These are phyloP conservation scores for Eilema caniola DNA, from an alignment of 2,888 invertebrate genomes.

Conservation along the genomic window DNA sequence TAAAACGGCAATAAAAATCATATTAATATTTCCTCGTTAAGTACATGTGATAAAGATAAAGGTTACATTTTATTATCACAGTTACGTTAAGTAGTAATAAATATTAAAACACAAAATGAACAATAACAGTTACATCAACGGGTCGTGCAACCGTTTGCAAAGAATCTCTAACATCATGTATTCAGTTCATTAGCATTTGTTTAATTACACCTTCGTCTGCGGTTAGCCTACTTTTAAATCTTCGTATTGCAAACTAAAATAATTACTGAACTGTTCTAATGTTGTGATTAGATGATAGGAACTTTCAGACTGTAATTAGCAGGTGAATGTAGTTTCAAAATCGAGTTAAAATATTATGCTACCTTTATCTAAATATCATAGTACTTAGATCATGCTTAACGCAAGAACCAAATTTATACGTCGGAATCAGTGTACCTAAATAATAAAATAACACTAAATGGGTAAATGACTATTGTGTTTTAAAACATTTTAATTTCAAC, in stretches of 20 bases:
- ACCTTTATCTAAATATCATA: not conserved
- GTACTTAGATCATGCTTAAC: too few species aligned
- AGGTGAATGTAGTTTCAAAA: not conserved
- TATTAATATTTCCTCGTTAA: constrained; percentile 11
- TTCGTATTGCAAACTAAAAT: not conserved
- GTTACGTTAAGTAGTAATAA: constrained; percentile 13
- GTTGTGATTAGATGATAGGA: not conserved
- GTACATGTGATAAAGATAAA: constrained; percentile 4
- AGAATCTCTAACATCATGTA: constrained; percentile 12
- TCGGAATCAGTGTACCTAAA: too few species aligned
- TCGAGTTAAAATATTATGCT: not conserved
- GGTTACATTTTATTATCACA: not conserved
- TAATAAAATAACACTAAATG: too few species aligned
- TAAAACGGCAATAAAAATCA: not conserved
- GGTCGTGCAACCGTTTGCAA: constrained; percentile 6
- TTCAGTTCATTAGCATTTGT: constrained; percentile 18
- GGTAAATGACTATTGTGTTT: too few species aligned
- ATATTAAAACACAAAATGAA: constrained; percentile 10
- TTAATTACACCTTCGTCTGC: not conserved
- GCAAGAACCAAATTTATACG: too few species aligned
- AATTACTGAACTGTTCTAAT: not conserved
- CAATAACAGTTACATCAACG: constrained; percentile 16
- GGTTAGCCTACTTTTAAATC: constrained; percentile 8
- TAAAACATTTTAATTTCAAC: not conserved
- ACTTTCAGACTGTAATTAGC: not conserved